phyloP scores from a whole-genome alignment of 2,113 vertebrate species.

The Psilopogon haemacephalus region DNA sequence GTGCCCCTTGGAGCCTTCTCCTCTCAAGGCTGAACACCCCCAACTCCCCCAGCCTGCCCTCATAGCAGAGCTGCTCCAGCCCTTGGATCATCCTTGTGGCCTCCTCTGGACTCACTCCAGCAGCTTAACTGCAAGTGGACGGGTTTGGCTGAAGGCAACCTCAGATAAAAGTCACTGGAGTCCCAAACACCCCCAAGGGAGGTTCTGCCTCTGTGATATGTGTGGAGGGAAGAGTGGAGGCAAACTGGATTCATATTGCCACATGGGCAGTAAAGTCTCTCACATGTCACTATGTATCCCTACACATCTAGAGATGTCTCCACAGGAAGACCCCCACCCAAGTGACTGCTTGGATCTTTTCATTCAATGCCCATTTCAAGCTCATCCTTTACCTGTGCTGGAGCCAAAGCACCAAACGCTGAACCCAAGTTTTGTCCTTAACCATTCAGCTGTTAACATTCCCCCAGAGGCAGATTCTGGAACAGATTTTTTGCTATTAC shows the following conservation, averaged over 20 bases:
- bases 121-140: background rate
- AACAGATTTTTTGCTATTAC: slow-evolving; percentile 11
- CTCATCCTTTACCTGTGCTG: background rate
- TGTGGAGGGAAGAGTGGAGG: no score
- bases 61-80: no score
- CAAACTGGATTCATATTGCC: no score
- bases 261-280: background rate
- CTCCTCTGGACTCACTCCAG: no score
- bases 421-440: background rate
- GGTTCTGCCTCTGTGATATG: no score
- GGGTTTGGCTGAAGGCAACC: background rate
- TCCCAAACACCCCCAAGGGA: background rate
- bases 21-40: no score
- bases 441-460: background rate
- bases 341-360: background rate
- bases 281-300: background rate
- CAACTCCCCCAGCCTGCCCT: no score
- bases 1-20: no score
- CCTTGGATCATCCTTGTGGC: no score
- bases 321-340: background rate
- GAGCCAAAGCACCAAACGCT: background rate
- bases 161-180: background rate
- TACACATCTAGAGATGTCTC: background rate
- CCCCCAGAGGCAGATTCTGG: background rate
- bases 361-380: background rate